Evolutionary conservation across 2,888 invertebrate species (phyloP).

Genomic region (Cheilosia vernalis): DNA sequence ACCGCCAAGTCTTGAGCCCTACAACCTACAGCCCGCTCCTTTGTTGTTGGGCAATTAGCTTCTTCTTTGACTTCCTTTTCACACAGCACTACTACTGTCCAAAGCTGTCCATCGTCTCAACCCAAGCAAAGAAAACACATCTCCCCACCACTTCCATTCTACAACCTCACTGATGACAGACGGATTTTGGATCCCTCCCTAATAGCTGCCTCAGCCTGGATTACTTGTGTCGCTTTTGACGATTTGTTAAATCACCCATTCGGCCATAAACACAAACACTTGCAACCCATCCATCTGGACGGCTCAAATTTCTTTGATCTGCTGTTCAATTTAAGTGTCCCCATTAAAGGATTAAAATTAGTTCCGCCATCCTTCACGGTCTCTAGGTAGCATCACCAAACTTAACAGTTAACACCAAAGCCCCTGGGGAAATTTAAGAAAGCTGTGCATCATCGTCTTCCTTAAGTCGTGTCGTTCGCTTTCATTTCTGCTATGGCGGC

Average conservation of each 20-base stretch:
- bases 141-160: neutral
- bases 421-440: conserved; percentile 62
- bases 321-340: conserved; percentile 50
- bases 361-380: conserved; percentile 18
- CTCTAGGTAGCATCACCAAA: neutral
- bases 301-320: conserved; percentile 23
- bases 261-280: conserved; percentile 11
- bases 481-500: neutral
- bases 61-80: too few species aligned
- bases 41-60: too few species aligned
- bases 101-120: too few species aligned
- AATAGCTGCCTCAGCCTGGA: conserved; percentile 18
- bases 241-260: conserved; percentile 28
- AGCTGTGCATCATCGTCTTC: conserved; percentile 39
- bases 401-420: conserved; percentile 20
- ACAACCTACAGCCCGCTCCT: too few species aligned
- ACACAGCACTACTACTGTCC: too few species aligned
- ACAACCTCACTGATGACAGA: conserved; percentile 20
- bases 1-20: too few species aligned
- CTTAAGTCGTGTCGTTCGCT: conserved; percentile 3
- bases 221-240: conserved; percentile 26
- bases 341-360: conserved; percentile 67
- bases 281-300: neutral
- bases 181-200: conserved; percentile 15
- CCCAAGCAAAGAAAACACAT: too few species aligned